These are phyloP conservation scores for Isurus oxyrinchus DNA, from an alignment of 2,113 vertebrate species.

Conservation along the genomic window DNA sequence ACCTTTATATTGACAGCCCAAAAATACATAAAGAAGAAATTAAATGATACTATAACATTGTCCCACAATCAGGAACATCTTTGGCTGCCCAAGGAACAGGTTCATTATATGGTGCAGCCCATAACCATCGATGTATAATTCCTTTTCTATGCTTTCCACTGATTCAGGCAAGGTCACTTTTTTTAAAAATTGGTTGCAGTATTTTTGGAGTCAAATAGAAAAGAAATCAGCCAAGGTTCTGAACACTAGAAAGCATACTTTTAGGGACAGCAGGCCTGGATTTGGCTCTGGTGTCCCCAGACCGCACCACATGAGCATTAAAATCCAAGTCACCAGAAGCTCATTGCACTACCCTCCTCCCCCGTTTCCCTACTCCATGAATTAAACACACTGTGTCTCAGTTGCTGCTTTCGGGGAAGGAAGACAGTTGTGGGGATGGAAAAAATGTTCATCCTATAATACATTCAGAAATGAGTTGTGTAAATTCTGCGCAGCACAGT, in stretches of 20 bases:
- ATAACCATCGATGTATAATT: neutral
- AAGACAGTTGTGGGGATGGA: neutral
- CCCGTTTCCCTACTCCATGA: neutral
- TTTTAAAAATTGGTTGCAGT: neutral
- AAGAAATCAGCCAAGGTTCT: neutral
- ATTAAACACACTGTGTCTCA: neutral
- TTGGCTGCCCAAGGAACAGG: neutral
- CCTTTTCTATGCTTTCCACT: neutral
- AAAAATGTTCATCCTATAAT: too few species aligned
- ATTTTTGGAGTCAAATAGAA: neutral
- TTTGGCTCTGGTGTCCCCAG: neutral
- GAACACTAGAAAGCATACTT: neutral
- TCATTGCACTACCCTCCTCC: neutral
- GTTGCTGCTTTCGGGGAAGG: neutral
- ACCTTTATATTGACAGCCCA: neutral
- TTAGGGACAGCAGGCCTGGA: neutral
- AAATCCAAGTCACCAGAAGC: neutral
- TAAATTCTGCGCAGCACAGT: too few species aligned
- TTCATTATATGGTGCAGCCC: neutral
- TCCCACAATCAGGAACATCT: neutral
- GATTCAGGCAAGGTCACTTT: neutral
- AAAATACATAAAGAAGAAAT: neutral
- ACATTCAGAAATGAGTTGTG: too few species aligned
- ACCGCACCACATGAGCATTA: neutral
- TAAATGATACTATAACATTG: neutral